A percentile compares a stretch with the other conserved stretches of the same genome.
Evolutionary conservation across 2,888 invertebrate species (phyloP).

Genomic region (Acanthosepion esculentum): DNA sequence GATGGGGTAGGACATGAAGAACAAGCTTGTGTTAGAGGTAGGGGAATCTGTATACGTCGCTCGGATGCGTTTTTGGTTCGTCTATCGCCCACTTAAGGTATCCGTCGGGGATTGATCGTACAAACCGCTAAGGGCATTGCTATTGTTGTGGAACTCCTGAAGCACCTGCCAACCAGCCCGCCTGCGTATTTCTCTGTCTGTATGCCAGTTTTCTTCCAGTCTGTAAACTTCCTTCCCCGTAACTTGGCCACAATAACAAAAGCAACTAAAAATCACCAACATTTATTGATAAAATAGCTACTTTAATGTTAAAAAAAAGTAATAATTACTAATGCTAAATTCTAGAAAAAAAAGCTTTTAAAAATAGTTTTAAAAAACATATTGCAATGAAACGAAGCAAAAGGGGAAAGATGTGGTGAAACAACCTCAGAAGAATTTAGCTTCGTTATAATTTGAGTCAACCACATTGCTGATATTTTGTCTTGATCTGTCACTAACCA

Average conservation of each 20-base stretch:
- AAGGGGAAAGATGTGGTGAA: too few species aligned
- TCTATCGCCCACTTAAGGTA: conserved; percentile 22
- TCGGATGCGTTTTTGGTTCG: conserved; percentile 33
- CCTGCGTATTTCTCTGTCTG: background rate
- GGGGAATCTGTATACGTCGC: background rate
- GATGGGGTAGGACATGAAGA: background rate
- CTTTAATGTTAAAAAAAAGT: too few species aligned
- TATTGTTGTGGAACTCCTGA: conserved; percentile 6
- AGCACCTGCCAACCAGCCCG: background rate
- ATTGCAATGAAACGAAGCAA: too few species aligned
- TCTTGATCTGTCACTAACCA: too few species aligned
- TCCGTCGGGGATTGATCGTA: background rate
- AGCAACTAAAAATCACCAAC: background rate
- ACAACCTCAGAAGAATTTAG: too few species aligned
- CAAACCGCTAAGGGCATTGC: conserved; percentile 1
- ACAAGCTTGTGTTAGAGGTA: background rate
- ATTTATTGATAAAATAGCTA: too few species aligned
- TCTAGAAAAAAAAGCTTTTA: too few species aligned
- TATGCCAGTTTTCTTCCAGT: background rate
- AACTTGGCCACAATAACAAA: background rate
- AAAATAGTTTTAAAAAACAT: too few species aligned
- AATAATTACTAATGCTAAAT: too few species aligned
- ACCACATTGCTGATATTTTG: too few species aligned
- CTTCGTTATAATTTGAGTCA: too few species aligned
- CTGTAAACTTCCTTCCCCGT: background rate